Percentiles rank a stretch among this genome's conserved stretches.
phyloP scores from a whole-genome alignment of 2,888 invertebrate genomes.

The Phragmatobia fuliginosa region DNA sequence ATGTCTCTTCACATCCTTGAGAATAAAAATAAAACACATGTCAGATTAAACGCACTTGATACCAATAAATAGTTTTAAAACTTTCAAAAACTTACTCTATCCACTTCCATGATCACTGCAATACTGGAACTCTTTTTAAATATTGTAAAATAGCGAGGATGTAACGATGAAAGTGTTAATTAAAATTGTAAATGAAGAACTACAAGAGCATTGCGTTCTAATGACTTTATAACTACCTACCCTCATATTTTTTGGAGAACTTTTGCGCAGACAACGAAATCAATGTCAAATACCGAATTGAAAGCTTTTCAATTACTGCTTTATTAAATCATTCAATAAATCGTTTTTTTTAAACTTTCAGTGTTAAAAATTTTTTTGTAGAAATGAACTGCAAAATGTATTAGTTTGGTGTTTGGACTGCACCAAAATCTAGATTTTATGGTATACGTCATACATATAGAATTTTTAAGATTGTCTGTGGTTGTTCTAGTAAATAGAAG shows the following conservation, averaged over 20 bases:
- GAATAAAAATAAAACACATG: conserved; percentile 9
- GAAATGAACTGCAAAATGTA: background rate
- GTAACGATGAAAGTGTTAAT: conserved; percentile 1
- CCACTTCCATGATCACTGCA: conserved; percentile 31
- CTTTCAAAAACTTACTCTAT: conserved; percentile 18
- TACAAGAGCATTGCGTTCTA: background rate
- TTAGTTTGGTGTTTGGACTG: background rate
- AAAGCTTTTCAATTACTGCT: no score
- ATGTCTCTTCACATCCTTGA: conserved; percentile 72
- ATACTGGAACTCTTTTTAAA: background rate
- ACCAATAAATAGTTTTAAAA: background rate
- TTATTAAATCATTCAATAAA: no score
- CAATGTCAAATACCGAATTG: background rate
- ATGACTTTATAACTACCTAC: conserved; percentile 2
- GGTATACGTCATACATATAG: conserved; percentile 1
- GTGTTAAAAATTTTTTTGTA: no score
- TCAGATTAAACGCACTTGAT: background rate
- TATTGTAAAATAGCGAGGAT: background rate
- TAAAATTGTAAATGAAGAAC: background rate
- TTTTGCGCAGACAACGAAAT: background rate
- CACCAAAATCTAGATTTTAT: background rate
- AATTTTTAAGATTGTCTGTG: conserved; percentile 27
- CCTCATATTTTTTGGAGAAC: background rate
- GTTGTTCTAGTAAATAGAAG: conserved; percentile 47
- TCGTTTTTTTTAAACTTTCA: no score